Conservation (phyloP, 2,888 invertebrate genomes). For the Synergus umbraculus region DNA sequence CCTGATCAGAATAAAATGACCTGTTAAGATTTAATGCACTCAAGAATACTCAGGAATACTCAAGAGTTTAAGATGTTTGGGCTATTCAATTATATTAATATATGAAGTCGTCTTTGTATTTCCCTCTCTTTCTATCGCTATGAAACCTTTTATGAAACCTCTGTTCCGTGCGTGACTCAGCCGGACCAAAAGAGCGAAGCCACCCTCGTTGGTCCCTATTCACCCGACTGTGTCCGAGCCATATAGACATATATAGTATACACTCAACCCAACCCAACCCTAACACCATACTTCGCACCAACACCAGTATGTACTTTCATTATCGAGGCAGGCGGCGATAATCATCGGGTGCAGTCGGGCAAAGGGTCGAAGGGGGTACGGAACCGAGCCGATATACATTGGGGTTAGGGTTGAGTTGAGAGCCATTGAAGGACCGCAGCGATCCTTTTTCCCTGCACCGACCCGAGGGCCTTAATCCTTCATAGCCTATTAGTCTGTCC, state of each 20-base stretch:
- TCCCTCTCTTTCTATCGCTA: neutral
- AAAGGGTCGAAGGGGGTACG: constrained; percentile 57
- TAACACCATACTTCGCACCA: constrained; percentile 52
- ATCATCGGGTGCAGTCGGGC: constrained; percentile 67
- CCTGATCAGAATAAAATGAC: neutral
- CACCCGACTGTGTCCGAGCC: constrained; percentile 47
- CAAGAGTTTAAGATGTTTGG: neutral
- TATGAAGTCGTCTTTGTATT: neutral
- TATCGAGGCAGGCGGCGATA: constrained; percentile 71
- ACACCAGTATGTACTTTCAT: constrained; percentile 69
- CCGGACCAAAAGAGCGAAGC: constrained; percentile 64
- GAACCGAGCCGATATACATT: constrained; percentile 59
- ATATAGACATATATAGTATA: neutral
- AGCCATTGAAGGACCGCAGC: constrained; percentile 55
- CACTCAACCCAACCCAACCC: constrained; percentile 40
- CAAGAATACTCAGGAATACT: neutral
- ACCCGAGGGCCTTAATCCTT: constrained; percentile 39
- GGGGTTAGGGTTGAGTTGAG: constrained; percentile 57
- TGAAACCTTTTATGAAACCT: constrained; percentile 20
- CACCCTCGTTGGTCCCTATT: constrained; percentile 59
- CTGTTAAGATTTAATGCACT: neutral
- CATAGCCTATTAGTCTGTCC: constrained; percentile 40
- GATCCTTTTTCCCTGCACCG: constrained; percentile 10
- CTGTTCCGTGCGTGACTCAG: constrained; percentile 73
- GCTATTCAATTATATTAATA: neutral